Conservation (phyloP, 2,888 invertebrate genomes). For the Herminia tarsipennalis region DNA sequence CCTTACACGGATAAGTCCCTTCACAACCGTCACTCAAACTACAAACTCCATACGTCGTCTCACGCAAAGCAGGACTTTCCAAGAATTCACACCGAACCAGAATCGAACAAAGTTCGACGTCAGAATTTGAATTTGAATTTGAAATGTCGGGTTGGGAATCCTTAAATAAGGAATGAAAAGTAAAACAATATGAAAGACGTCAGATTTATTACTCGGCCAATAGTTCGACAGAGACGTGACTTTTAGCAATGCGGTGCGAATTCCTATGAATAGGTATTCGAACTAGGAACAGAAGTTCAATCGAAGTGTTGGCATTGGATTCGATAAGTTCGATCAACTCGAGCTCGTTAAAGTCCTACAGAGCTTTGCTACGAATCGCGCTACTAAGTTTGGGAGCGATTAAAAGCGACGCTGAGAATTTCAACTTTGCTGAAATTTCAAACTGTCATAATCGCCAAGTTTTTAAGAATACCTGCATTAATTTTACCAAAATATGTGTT, state of each 20-base stretch:
- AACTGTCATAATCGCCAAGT: background rate
- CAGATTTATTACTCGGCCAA: constrained; percentile 48
- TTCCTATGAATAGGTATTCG: constrained; percentile 31
- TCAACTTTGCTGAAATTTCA: background rate
- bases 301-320: constrained; percentile 44
- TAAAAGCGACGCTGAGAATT: constrained; percentile 8
- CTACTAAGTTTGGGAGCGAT: constrained; percentile 15
- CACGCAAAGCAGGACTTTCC: constrained; percentile 28
- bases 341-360: constrained; percentile 46
- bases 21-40: constrained; percentile 29
- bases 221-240: constrained; percentile 49
- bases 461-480: too few relatives aligned
- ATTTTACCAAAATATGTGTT: too few relatives aligned
- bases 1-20: constrained; percentile 21
- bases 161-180: constrained; percentile 33
- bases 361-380: constrained; percentile 32
- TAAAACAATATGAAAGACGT: constrained; percentile 47
- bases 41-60: constrained; percentile 36
- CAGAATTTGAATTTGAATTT: constrained; percentile 40
- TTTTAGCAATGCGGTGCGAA: constrained; percentile 45
- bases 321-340: constrained; percentile 49
- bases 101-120: constrained; percentile 38
- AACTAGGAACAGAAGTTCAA: constrained; percentile 30
- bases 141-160: constrained; percentile 35
- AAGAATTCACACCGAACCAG: constrained; percentile 36